These are phyloP conservation scores for Dryadula phaetusa DNA, from an alignment of 2,888 invertebrate species.

Conservation along the genomic window DNA sequence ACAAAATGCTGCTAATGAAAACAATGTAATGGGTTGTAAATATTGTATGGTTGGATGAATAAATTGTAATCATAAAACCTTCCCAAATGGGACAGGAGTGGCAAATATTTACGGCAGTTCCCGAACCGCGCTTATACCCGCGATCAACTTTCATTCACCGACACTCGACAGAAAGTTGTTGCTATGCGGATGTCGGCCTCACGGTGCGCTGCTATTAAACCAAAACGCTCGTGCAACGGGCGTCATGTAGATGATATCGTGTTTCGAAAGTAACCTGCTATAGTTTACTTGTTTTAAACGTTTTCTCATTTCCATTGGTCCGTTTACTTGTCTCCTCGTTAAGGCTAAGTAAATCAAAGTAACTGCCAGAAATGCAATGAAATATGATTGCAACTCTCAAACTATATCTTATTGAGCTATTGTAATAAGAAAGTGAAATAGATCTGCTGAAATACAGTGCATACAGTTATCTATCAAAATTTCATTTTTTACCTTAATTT, in stretches of 20 bases:
- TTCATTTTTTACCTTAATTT: background rate
- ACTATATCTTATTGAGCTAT: slow-evolving; percentile 31
- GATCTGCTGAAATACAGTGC: slow-evolving; percentile 20
- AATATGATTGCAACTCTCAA: slow-evolving; percentile 29
- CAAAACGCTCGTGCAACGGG: slow-evolving; percentile 72
- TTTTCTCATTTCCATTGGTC: slow-evolving; percentile 51
- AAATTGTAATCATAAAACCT: slow-evolving; percentile 33
- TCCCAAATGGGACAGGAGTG: slow-evolving; percentile 41
- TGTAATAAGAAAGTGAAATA: slow-evolving; percentile 31
- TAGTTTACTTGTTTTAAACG: slow-evolving; percentile 60
- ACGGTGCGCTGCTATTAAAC: slow-evolving; percentile 74
- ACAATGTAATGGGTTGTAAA: slow-evolving; percentile 17
- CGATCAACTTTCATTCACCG: slow-evolving; percentile 81
- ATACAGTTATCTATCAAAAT: background rate
- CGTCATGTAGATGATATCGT: slow-evolving; percentile 80
- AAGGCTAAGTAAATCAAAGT: slow-evolving; percentile 43
- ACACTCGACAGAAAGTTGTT: slow-evolving; percentile 70
- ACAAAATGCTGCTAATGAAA: background rate
- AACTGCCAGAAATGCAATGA: slow-evolving; percentile 40
- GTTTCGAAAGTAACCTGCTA: slow-evolving; percentile 77
- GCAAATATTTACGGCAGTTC: slow-evolving; percentile 55
- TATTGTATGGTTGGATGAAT: slow-evolving; percentile 36
- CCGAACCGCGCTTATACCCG: slow-evolving; percentile 68
- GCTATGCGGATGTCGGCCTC: slow-evolving; percentile 81
- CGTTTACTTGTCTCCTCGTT: slow-evolving; percentile 46